Evolutionary conservation across 2,113 vertebrate genomes (phyloP).

Genomic region (Genyomyrus donnyi): DNA sequence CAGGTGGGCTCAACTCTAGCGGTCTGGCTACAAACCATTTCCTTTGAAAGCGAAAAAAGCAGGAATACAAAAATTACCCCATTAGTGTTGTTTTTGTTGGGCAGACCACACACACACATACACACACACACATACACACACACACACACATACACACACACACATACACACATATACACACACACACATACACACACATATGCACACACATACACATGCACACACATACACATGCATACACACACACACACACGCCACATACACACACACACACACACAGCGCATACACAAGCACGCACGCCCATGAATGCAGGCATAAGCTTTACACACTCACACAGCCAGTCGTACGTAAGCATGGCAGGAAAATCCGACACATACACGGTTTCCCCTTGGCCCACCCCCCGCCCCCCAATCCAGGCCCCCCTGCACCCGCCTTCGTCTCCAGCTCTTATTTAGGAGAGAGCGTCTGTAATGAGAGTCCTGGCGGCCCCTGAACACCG

Average conservation of each 20-base stretch:
- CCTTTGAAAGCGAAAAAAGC: slow-evolving; percentile 47
- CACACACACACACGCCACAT: too few relatives aligned
- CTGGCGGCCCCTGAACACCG: slow-evolving; percentile 40
- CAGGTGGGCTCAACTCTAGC: slow-evolving; percentile 50
- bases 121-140: slow-evolving; percentile 1
- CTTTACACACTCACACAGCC: neutral
- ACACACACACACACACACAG: neutral
- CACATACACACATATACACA: neutral
- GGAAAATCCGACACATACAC: slow-evolving; percentile 14
- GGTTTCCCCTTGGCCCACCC: neutral
- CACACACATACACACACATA: slow-evolving; percentile 27
- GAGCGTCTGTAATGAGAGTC: slow-evolving; percentile 55
- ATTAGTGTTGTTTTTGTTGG: slow-evolving; percentile 57
- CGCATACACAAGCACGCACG: neutral
- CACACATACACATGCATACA: neutral
- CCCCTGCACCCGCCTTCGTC: neutral
- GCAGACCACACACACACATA: slow-evolving; percentile 43
- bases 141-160: neutral
- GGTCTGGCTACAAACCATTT: slow-evolving; percentile 49
- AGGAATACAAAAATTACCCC: slow-evolving; percentile 53
- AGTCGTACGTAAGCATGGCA: neutral
- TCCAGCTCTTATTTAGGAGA: slow-evolving; percentile 20
- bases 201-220: slow-evolving; percentile 37
- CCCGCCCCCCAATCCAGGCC: neutral
- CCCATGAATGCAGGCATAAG: slow-evolving; percentile 20